Evolutionary conservation across 2,888 invertebrate genomes (phyloP).

Genomic region (Coelinius sp.): DNA sequence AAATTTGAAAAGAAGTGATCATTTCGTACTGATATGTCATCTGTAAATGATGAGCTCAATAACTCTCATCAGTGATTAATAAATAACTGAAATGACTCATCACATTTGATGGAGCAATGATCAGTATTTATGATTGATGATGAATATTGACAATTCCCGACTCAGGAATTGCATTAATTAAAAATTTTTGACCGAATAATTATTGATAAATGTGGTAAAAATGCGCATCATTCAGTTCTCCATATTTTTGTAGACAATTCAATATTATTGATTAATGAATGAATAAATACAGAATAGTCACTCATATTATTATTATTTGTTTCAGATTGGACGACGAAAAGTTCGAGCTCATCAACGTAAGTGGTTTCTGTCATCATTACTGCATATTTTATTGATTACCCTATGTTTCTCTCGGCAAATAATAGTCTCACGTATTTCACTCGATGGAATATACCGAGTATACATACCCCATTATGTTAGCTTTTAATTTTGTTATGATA

Average conservation of each 20-base stretch:
- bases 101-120: too few species aligned
- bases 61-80: too few species aligned
- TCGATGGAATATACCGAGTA: not conserved
- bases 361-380: constrained; percentile 69
- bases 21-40: too few species aligned
- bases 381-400: not conserved
- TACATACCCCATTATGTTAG: not conserved
- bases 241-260: not conserved
- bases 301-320: constrained; percentile 58
- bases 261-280: not conserved
- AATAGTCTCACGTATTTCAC: not conserved
- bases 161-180: too few species aligned
- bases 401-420: not conserved
- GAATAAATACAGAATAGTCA: constrained; percentile 11
- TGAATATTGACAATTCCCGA: too few species aligned
- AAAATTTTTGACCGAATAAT: too few species aligned
- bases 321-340: constrained; percentile 86
- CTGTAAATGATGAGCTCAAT: too few species aligned
- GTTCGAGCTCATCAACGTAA: constrained; percentile 91
- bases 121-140: too few species aligned
- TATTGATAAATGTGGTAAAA: too few species aligned
- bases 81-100: too few species aligned
- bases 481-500: not conserved
- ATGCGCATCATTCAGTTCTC: too few species aligned
- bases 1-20: too few species aligned